Conservation (phyloP, 2,888 invertebrate species). For the Agonum fuliginosum region DNA sequence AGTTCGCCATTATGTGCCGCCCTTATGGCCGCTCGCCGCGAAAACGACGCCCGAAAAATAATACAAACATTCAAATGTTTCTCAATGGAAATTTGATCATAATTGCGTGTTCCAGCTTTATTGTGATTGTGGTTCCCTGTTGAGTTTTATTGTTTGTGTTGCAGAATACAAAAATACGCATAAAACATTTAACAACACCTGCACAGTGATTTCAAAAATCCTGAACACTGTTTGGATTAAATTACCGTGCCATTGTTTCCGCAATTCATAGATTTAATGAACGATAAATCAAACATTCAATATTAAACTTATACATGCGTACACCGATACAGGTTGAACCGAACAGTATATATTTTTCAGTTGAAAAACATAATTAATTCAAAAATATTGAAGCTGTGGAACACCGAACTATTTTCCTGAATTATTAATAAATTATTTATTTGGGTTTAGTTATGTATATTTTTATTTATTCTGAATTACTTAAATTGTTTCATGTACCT, state of each 20-base stretch:
- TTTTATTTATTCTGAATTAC: too few species aligned
- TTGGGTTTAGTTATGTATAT: too few species aligned
- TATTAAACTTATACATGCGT: too few species aligned
- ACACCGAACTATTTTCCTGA: too few species aligned
- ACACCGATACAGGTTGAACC: too few species aligned
- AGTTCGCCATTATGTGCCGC: slow-evolving; percentile 39
- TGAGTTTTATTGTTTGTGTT: slow-evolving; percentile 11
- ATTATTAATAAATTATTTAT: too few species aligned
- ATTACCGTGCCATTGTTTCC: neutral
- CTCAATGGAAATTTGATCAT: slow-evolving; percentile 11
- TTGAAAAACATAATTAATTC: too few species aligned
- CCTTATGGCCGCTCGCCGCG: neutral
- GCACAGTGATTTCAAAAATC: neutral
- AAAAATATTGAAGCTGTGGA: too few species aligned
- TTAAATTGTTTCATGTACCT: too few species aligned
- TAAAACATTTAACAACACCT: slow-evolving; percentile 1
- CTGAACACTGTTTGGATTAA: neutral
- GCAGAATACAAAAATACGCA: slow-evolving; percentile 14
- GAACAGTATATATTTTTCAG: too few species aligned
- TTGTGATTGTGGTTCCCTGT: neutral
- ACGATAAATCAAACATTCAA: too few species aligned
- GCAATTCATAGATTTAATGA: neutral
- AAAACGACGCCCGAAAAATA: slow-evolving; percentile 12
- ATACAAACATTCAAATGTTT: slow-evolving; percentile 23
- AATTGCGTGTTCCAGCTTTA: slow-evolving; percentile 1